Evolutionary conservation across 2,113 vertebrate genomes (phyloP), one percentile per base, ranked within the genome.

Genomic region (Crotalus tigris): DNA sequence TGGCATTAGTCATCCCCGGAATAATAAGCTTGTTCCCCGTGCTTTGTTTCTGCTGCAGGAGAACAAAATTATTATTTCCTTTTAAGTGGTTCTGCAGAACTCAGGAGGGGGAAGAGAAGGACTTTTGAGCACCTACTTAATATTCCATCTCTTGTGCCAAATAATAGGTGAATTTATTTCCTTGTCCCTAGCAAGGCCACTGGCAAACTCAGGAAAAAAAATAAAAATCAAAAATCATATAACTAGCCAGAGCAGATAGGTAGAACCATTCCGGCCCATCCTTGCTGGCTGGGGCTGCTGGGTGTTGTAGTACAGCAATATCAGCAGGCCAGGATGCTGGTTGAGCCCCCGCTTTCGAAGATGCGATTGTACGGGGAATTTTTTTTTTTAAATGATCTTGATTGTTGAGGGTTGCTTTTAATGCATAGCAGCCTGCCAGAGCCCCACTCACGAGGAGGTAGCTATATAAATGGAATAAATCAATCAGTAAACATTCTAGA

Each of bases 1-100:
- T 90, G 92, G 21, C 55, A 11, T 89, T 69, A 61, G 92, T 94
- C 88, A 90, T 87, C 46, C 13, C 58, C 91, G 55, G 75, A 94
- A 90, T 90, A 81, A 91, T 53, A 87, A 93, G 89, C 94, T 46
- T 0, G 13, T 95, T 94, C 94, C 94, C 91, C 69, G 87, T 91
- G 29, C 69, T 94, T 92, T 91, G 85, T 93, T 95, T 69, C 88
- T 58, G 39, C 29, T 64, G 51, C 21, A 54, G 85, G 91, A 85
- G 94, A 92, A 61, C 94, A 95, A 89, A 93, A 51, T 91, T 95
- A 87, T 91, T 59, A 11, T 10, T 89, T 93, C 93, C 49, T 91
- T 94, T 85, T 61, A 89, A 57, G 61, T 59, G 69, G 85, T 85
- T 92, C 89, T 23, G 33, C 53, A 75, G 93, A 92, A 89, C 86